phyloP scores from a whole-genome alignment of 2,113 vertebrate species.

The Sceloporus undulatus region DNA sequence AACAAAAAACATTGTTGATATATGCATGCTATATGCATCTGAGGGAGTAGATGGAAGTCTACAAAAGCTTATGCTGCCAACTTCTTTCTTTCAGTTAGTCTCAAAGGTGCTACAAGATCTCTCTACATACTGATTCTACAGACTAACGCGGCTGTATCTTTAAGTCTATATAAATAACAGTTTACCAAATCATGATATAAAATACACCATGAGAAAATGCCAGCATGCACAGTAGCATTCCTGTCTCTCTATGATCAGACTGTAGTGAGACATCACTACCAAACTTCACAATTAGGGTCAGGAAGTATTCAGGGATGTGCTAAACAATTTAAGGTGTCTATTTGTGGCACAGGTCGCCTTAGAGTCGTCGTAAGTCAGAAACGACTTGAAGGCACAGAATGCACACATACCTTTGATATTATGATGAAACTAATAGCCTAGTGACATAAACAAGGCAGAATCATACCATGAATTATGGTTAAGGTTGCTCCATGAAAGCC shows the following conservation, averaged over 20 bases:
- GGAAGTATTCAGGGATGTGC: constrained; percentile 26
- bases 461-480: background rate
- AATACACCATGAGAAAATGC: background rate
- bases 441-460: constrained; percentile 20
- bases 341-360: background rate
- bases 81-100: too few species aligned
- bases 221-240: fast-evolving
- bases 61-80: too few species aligned
- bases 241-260: background rate
- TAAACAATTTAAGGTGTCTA: constrained; percentile 20
- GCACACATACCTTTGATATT: background rate
- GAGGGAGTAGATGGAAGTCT: too few species aligned
- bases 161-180: background rate
- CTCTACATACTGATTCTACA: too few species aligned
- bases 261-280: background rate
- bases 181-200: background rate
- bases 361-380: too few species aligned
- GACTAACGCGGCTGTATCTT: background rate
- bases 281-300: constrained; percentile 24
- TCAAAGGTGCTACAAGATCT: too few species aligned
- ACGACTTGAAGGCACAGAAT: too few species aligned
- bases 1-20: too few species aligned
- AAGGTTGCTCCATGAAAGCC: background rate
- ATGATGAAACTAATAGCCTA: constrained; percentile 7
- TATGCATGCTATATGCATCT: too few species aligned